A percentile compares a stretch with the other conserved stretches of the same genome.
Conservation (phyloP, 2,797 vertebrate species). For the Prionace glauca region DNA sequence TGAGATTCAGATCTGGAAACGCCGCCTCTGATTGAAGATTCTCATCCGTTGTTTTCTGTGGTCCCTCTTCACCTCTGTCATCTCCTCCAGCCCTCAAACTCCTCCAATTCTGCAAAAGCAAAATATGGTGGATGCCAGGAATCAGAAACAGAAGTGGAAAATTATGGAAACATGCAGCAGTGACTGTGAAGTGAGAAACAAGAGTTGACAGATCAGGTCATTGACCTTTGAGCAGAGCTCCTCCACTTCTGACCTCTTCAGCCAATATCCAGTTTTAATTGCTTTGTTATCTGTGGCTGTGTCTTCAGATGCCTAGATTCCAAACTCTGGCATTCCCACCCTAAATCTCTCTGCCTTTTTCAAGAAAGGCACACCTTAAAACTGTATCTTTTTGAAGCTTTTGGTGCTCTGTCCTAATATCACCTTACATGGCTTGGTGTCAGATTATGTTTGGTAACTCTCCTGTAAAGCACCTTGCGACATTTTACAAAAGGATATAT, state of each 20-base stretch:
- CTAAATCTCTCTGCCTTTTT: not conserved
- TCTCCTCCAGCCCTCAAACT: not conserved
- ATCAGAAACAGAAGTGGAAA: not conserved
- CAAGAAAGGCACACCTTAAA: not conserved
- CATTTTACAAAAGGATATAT: not conserved
- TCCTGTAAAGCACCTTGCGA: constrained; percentile 13
- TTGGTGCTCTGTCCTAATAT: not conserved
- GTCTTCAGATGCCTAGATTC: not conserved
- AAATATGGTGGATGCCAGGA: no score
- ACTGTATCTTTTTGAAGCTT: no score
- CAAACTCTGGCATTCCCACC: not conserved
- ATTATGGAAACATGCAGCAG: not conserved
- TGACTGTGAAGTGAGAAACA: not conserved
- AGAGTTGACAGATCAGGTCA: not conserved
- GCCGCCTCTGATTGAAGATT: not conserved
- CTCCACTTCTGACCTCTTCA: not conserved
- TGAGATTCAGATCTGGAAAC: not conserved
- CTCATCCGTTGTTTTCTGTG: not conserved
- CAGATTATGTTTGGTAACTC: not conserved
- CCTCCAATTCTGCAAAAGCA: no score
- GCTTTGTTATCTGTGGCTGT: not conserved
- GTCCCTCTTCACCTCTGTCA: not conserved
- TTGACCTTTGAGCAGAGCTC: not conserved
- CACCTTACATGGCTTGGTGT: not conserved
- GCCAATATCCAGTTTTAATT: not conserved